Evolutionary conservation across 2,888 invertebrate genomes (phyloP), one percentile per base, ranked within the genome.

Genomic region (Eristalis pertinax): DNA sequence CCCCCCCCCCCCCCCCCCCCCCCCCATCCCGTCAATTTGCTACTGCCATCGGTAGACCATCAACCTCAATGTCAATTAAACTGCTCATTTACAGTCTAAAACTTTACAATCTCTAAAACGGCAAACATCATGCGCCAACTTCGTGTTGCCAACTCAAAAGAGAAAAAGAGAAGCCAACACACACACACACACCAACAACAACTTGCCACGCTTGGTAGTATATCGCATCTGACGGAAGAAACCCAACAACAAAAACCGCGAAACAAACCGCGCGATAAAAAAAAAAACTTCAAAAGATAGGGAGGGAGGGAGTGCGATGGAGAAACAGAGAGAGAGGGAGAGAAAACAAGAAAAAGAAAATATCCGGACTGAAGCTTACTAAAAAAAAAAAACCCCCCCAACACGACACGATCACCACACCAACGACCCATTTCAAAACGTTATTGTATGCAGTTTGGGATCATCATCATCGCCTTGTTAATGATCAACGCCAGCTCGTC

Each of bases 81-180:
- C 8, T 43, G 65, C 58, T 79, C 78, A 41, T 73, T 85, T 85
- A 63, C 65, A 67, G 79, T 79, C 73, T 67, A 43, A 50, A 65
- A 73, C 65, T 79, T 32, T 69, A 85, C 85, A 82, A 75, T 82
- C 82, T 78, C 78, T 80, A 78, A 50, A 86, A 19, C 74, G 62
- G 15, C 50, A 83, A 72, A 38, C 70, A 82, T 79, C 86, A 86
- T 83, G 86, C 86, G 70, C 78, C 70, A 75, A 63, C 70, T 82
- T 86, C 86, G 82, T 86, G 86, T 83, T 86, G 74, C 82, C 82
- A 82, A 86, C 78, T 35, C 70, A 41, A 73, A 65, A 81, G 63
- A 63, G 72, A 69, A 8, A 68, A 19, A 67, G 58, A 79, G 58
- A 82, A 26, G 38, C 15, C 41, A n/a, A 63, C 13, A 56, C 15